Percentiles rank a stretch among this genome's conserved stretches.
Evolutionary conservation across 2,797 vertebrate genomes (phyloP).

Genomic region (Gymnothorax reevesii): DNA sequence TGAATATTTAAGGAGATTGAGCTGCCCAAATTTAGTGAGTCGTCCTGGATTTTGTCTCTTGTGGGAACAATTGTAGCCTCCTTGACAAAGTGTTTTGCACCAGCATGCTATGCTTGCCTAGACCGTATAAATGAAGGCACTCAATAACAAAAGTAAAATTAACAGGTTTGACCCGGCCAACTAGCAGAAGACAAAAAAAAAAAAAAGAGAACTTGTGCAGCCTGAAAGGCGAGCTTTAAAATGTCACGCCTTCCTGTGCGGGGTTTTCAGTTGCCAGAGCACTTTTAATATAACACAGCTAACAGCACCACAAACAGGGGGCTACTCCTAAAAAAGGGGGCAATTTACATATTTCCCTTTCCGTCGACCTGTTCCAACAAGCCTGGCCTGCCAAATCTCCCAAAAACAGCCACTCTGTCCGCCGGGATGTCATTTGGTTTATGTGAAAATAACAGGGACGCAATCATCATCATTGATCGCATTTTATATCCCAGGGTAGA

Average conservation of each 20-base stretch:
- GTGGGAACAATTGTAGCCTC: slow-evolving; percentile 12
- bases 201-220: not conserved
- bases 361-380: slow-evolving; percentile 25
- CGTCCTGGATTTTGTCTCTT: slow-evolving; percentile 19
- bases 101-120: not conserved
- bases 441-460: slow-evolving; percentile 16
- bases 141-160: slow-evolving; percentile 18
- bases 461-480: slow-evolving; percentile 27
- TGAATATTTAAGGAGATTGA: slow-evolving; percentile 30
- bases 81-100: not conserved
- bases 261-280: not conserved
- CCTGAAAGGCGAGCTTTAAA: slow-evolving; percentile 23
- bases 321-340: not conserved
- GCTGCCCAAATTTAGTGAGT: slow-evolving; percentile 20
- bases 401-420: slow-evolving; percentile 10
- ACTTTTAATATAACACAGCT: slow-evolving; percentile 9
- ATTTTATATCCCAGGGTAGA: slow-evolving; percentile 27
- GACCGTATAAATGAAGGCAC: not conserved
- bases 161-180: slow-evolving; percentile 33
- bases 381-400: slow-evolving; percentile 16
- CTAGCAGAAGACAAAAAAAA: slow-evolving; percentile 19
- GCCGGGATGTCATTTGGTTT: slow-evolving; percentile 24
- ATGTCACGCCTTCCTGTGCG: not conserved
- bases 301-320: not conserved
- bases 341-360: slow-evolving; percentile 11